Percentiles rank a stretch among this genome's conserved stretches.
Evolutionary conservation across 2,797 vertebrate species (phyloP).

Genomic region (Calcarius lapponicus): DNA sequence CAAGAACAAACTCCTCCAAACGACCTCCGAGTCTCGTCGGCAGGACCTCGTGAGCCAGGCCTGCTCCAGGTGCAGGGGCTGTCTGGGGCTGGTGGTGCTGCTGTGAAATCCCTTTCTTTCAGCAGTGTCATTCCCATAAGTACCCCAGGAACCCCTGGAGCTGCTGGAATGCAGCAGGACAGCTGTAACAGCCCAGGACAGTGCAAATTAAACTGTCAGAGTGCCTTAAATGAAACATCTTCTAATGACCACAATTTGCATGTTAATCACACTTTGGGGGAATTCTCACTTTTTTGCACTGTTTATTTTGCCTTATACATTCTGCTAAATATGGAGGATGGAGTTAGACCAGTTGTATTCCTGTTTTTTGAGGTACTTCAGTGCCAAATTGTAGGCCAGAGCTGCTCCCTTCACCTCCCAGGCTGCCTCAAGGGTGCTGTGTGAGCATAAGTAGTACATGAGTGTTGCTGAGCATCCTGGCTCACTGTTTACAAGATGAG

Average conservation of each 20-base stretch:
- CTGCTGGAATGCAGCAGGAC: not conserved
- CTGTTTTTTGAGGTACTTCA: not conserved
- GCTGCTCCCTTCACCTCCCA: not conserved
- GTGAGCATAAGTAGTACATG: fast-evolving
- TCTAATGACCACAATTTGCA: not conserved
- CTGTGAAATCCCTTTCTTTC: not conserved
- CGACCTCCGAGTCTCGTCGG: slow-evolving; percentile 84
- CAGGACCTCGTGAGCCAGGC: slow-evolving; percentile 86
- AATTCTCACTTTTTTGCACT: not conserved
- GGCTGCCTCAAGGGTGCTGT: not conserved
- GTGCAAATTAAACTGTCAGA: not conserved
- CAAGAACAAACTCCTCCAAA: slow-evolving; percentile 84
- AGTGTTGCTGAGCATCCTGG: not conserved
- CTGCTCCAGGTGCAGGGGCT: slow-evolving; percentile 82
- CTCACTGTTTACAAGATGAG: not conserved
- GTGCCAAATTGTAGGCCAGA: not conserved
- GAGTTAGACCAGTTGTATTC: not conserved
- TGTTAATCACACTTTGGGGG: not conserved
- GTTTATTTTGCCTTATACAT: not conserved
- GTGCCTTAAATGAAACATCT: not conserved
- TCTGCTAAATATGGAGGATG: not conserved
- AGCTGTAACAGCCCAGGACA: not conserved
- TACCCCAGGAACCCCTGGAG: not conserved
- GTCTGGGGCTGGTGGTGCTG: not conserved
- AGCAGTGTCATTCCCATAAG: fast-evolving